A percentile compares a stretch with the other conserved stretches of the same genome.
phyloP scores from a whole-genome alignment of 2,113 vertebrate species.

The Brienomyrus brachyistius region DNA sequence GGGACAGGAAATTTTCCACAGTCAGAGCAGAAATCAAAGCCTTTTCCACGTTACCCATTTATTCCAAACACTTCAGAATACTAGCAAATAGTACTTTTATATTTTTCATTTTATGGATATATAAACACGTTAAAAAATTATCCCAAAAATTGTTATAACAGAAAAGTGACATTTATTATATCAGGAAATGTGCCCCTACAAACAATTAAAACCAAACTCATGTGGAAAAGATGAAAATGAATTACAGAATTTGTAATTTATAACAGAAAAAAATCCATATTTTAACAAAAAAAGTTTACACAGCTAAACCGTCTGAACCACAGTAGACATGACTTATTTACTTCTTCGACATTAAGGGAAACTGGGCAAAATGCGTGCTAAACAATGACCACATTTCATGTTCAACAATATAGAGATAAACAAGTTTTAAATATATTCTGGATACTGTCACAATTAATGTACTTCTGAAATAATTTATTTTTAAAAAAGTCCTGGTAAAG shows the following conservation, averaged over 20 bases:
- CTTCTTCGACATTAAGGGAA: conserved; percentile 7
- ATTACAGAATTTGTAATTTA: neutral
- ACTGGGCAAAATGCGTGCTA: neutral
- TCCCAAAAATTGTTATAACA: conserved; percentile 15
- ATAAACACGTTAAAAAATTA: neutral
- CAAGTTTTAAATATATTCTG: neutral
- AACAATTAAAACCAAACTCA: conserved; percentile 24
- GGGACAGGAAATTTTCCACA: neutral
- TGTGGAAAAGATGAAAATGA: conserved; percentile 4
- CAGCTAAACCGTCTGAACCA: conserved; percentile 24
- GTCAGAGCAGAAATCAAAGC: neutral
- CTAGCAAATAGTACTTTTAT: neutral
- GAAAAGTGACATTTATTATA: conserved; percentile 38
- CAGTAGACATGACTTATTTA: conserved; percentile 24
- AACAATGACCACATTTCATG: neutral
- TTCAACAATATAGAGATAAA: conserved; percentile 5
- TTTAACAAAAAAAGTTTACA: conserved; percentile 27
- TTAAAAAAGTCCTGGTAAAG: neutral
- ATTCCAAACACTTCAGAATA: neutral
- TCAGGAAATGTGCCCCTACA: conserved; percentile 19
- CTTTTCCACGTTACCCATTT: neutral
- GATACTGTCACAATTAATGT: neutral
- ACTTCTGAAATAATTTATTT: neutral
- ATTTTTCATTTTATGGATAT: neutral
- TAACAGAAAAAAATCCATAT: conserved; percentile 4